Conservation (phyloP, 2,797 vertebrate genomes). For the Champsocephalus esox region DNA sequence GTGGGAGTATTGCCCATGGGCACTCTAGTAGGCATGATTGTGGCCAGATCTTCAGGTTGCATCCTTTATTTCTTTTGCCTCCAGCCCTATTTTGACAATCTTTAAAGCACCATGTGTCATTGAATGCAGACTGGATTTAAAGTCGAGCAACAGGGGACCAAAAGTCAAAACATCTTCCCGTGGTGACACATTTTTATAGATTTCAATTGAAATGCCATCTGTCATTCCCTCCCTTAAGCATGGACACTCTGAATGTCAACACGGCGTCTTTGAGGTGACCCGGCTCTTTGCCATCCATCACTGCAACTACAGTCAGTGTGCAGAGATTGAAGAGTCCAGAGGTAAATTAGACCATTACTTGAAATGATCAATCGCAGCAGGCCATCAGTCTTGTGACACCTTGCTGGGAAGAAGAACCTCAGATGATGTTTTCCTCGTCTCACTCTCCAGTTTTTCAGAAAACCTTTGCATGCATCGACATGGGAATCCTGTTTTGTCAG, state of each 20-base stretch:
- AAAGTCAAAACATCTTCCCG: constrained; percentile 55
- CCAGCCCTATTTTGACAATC: constrained; percentile 9
- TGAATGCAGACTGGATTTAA: constrained; percentile 33
- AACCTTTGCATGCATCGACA: constrained; percentile 16
- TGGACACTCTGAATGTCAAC: constrained; percentile 75
- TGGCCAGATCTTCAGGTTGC: neutral
- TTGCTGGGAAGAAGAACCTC: constrained; percentile 19
- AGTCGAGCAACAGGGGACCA: constrained; percentile 47
- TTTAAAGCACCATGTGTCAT: constrained; percentile 11
- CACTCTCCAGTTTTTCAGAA: neutral
- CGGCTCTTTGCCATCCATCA: constrained; percentile 78
- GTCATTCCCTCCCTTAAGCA: constrained; percentile 69
- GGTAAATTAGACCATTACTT: constrained; percentile 44
- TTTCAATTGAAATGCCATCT: constrained; percentile 76
- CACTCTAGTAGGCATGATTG: constrained; percentile 7
- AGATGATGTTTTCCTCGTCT: constrained; percentile 21
- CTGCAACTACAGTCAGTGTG: constrained; percentile 47
- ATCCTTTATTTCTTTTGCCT: constrained; percentile 7
- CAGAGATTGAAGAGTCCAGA: constrained; percentile 50
- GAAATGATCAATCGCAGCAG: constrained; percentile 52
- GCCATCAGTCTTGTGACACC: constrained; percentile 41
- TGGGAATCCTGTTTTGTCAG: constrained; percentile 46
- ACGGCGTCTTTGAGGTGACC: constrained; percentile 72
- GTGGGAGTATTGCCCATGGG: constrained; percentile 4
- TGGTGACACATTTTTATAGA: constrained; percentile 71